These are phyloP conservation scores for Ditylenchus weischeri DNA, from an alignment of 2,888 invertebrate genomes.

Conservation along the genomic window DNA sequence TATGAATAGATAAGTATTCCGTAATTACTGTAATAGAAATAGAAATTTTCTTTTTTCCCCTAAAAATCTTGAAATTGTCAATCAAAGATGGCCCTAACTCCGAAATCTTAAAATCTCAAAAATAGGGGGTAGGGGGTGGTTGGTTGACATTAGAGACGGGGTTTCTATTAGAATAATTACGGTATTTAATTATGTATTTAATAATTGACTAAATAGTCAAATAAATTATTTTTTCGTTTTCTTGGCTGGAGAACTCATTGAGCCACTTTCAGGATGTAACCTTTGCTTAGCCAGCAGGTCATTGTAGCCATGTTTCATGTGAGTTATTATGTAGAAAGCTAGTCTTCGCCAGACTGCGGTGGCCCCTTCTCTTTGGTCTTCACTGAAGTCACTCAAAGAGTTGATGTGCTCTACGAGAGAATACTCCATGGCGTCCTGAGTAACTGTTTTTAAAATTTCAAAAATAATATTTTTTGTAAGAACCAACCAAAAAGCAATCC, in stretches of 20 bases:
- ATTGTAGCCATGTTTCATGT: conserved; percentile 51
- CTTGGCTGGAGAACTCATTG: too few species aligned
- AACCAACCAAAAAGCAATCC: conserved; percentile 50
- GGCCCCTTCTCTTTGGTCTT: conserved; percentile 42
- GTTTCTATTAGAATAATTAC: too few species aligned
- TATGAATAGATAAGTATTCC: too few species aligned
- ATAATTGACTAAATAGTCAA: not conserved
- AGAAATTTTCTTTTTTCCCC: too few species aligned
- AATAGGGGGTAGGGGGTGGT: too few species aligned
- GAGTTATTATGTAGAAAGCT: conserved; percentile 48
- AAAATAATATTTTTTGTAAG: not conserved
- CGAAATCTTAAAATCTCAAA: too few species aligned
- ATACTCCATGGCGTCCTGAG: conserved; percentile 53
- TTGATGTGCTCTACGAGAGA: conserved; percentile 36
- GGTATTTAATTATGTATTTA: not conserved
- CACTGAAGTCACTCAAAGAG: conserved; percentile 38
- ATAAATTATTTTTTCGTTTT: not conserved
- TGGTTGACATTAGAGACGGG: too few species aligned
- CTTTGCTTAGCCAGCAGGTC: not conserved
- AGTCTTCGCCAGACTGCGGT: conserved; percentile 49
- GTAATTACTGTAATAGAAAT: too few species aligned
- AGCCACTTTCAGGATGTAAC: not conserved
- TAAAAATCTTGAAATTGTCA: too few species aligned
- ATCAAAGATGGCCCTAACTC: too few species aligned
- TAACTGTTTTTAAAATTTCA: conserved; percentile 16